A percentile compares a stretch with the other conserved stretches of the same genome.
Conservation (phyloP, 2,888 invertebrate species). For the Cryptocephalus moraei region DNA sequence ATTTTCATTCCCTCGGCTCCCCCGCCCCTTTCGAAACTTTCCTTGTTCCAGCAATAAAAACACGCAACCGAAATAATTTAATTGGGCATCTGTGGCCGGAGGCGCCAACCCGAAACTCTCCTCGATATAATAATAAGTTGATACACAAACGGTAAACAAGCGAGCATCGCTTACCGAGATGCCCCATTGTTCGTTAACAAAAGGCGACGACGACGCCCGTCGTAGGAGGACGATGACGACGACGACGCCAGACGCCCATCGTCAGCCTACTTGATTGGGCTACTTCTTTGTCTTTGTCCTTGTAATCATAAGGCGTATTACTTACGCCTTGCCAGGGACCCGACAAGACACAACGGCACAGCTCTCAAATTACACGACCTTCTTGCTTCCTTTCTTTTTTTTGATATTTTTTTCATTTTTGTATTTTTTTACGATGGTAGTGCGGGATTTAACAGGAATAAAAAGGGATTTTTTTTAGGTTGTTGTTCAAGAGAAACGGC, state of each 20-base stretch:
- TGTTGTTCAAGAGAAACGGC: too few species aligned
- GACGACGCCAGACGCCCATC: slow-evolving; percentile 30
- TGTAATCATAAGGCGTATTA: slow-evolving; percentile 24
- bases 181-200: slow-evolving; percentile 34
- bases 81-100: slow-evolving; percentile 32
- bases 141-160: slow-evolving; percentile 35
- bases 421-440: too few species aligned
- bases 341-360: too few species aligned
- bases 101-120: slow-evolving; percentile 22
- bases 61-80: slow-evolving; percentile 32
- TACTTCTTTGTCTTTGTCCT: slow-evolving; percentile 34
- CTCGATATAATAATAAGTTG: slow-evolving; percentile 35
- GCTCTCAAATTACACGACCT: too few species aligned
- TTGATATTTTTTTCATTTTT: too few species aligned
- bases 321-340: slow-evolving; percentile 24
- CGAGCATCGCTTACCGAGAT: slow-evolving; percentile 34
- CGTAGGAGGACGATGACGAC: too few species aligned
- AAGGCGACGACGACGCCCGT: slow-evolving; percentile 22
- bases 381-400: too few species aligned
- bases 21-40: background rate
- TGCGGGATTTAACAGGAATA: too few species aligned
- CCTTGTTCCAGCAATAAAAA: slow-evolving; percentile 22
- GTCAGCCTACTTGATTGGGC: slow-evolving; percentile 34
- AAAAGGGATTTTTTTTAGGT: too few species aligned
- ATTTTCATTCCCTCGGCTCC: too few species aligned